phyloP scores from a whole-genome alignment of 2,888 invertebrate genomes.

The Tipula confusa region DNA sequence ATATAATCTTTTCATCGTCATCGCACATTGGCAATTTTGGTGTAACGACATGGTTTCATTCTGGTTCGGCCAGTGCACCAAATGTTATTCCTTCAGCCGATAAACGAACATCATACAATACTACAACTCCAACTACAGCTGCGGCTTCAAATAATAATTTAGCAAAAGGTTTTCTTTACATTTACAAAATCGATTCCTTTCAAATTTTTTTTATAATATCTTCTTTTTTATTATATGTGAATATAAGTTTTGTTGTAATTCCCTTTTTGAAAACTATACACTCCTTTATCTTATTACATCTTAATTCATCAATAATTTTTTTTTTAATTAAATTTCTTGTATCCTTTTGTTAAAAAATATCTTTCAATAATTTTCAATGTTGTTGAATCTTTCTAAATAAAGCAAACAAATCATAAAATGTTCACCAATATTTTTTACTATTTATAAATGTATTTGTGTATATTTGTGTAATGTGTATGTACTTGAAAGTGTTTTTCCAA shows the following conservation, averaged over 20 bases:
- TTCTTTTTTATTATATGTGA: neutral
- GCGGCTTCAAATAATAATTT: neutral
- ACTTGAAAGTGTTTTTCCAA: neutral
- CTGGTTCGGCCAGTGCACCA: constrained; percentile 41
- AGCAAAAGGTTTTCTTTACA: constrained; percentile 26
- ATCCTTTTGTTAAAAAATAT: neutral
- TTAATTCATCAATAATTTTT: neutral
- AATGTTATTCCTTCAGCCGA: constrained; percentile 5
- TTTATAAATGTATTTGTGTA: neutral
- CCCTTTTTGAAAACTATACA: no score
- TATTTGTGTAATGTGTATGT: neutral
- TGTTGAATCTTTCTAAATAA: neutral
- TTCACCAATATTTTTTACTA: neutral
- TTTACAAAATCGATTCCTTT: neutral
- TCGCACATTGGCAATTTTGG: constrained; percentile 43
- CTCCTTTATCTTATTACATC: neutral
- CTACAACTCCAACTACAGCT: neutral
- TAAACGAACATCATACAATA: neutral
- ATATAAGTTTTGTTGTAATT: no score
- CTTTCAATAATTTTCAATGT: neutral
- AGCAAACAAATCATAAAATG: neutral
- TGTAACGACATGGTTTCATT: constrained; percentile 50
- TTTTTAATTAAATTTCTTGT: neutral
- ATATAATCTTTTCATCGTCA: constrained; percentile 41
- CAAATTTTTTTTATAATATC: neutral